Evolutionary conservation across 2,797 vertebrate species (phyloP), one percentile per base, ranked within the genome.

Genomic region (Anniella stebbinsi): DNA sequence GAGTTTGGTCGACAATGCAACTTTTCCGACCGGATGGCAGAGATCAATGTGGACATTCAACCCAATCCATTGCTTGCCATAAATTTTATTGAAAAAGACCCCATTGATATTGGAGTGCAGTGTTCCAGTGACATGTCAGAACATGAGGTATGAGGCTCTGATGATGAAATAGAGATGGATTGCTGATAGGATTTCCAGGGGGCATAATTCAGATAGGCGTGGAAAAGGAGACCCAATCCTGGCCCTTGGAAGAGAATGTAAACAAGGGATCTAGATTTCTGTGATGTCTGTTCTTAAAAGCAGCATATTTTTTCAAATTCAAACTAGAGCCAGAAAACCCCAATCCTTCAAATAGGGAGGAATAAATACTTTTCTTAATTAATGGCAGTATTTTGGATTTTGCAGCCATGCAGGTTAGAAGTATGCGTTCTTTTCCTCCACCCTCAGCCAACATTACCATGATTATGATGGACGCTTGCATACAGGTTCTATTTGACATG

Each of bases 1-100:
- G 98, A 99, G 70, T 99, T 99, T 5, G 99, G 99, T 11, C 98
- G 98, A 0, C 98, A 98, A 25, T 98, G 98, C 94, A 96, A 89
- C 82, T 98, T 99, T 96, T 98, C 98, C 0, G 98, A 99, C 96
- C 96, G 96, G 0, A 94, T 95, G 0, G 97, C 98, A 0, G 97
- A 98, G 92, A 95, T 99, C 86, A 97, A 95, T 30, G 96, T 97
- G 80, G 98, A 99, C 96, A 97, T 99, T 41, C 89, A 93, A 0
- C 98, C 99, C 0, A 98, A 98, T 72, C 97, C 98, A 0, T 88
- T 93, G 54, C 95, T 98, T 91, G 95, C 97, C 0, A 69, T 54
- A 0, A 87, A 92, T 91, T 99, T 98, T 72, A 80, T 98, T 80
- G 96, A 95, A 41, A 96, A 95, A 80, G 97, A 96, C 92, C 98